Evolutionary conservation across 2,797 vertebrate species (phyloP), one percentile per base, ranked within the genome.

Genomic region (Triplophysa yarkandensis): DNA sequence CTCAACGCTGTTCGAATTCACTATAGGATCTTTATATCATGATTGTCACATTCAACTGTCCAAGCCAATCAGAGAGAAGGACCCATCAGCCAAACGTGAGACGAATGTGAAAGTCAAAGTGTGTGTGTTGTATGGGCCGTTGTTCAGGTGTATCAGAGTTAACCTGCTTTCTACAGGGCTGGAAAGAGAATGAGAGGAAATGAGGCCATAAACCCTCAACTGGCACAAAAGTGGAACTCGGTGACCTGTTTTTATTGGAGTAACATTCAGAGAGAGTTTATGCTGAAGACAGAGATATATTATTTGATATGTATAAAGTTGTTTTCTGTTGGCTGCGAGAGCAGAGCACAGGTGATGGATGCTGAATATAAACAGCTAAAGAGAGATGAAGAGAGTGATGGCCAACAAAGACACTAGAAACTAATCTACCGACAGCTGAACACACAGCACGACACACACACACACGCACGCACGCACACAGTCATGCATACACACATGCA

Each of bases 351-450:
- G 46, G 46, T 50, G 46, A 50, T 11, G 46, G 46, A 21, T 50
- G 46, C 46, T 50, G 46, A 50, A 50, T 46, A 23, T 50, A 19
- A 50, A 50, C 46, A 50, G 19, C n/a, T 50, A 19, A 50, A 50
- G 46, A 50, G 19, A 50, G 46, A 50, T 50, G 9, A 50, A 50
- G 44, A 46, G 17, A 46, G 17, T 19, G 44, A 46, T 46, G 44
- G 44, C 44, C 44, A 19, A 46, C 44, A 46, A n/a, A 50, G 46
- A 50, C 46, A 50, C 46, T 10, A 11, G 46, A 50, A 50, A 50
- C 46, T 50, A 50, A 50, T 50, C 46, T 50, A 23, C 46, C 11
- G 46, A 23, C 46, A 50, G 46, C 46, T 50, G 46, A 50, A 50
- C 46, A 50, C 46, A 50, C 46, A 23, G n/a, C 46, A 50, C 10